Evolutionary conservation across 2,888 invertebrate genomes (phyloP).

Genomic region (Epicampocera succincta): DNA sequence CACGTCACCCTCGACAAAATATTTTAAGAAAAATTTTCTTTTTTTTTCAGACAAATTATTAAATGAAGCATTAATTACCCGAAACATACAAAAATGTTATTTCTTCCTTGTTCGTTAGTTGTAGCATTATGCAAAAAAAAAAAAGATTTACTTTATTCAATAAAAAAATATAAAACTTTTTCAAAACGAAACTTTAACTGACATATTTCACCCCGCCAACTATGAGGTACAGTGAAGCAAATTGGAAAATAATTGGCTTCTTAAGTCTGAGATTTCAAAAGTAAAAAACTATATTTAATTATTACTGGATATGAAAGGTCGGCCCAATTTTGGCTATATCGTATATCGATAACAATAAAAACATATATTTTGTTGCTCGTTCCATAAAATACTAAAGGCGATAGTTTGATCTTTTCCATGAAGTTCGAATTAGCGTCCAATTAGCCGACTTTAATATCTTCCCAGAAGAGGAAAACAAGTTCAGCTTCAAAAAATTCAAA

Average conservation of each 20-base stretch:
- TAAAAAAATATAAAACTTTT: slow-evolving; percentile 20
- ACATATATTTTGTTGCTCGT: too few species aligned
- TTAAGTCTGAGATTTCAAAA: neutral
- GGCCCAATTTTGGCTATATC: too few species aligned
- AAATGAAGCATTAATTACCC: slow-evolving; percentile 69
- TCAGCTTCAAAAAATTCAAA: too few species aligned
- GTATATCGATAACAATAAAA: too few species aligned
- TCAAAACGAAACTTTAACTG: slow-evolving; percentile 6
- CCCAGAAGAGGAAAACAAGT: too few species aligned
- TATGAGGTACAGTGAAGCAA: slow-evolving; percentile 6
- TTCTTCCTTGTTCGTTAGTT: slow-evolving; percentile 6
- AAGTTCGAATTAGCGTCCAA: too few species aligned
- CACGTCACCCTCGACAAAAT: slow-evolving; percentile 27
- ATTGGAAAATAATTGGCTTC: neutral
- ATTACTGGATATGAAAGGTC: too few species aligned
- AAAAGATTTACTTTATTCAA: slow-evolving; percentile 6
- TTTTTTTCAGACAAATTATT: slow-evolving; percentile 53
- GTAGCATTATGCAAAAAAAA: slow-evolving; percentile 17
- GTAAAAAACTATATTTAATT: neutral
- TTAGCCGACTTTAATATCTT: too few species aligned
- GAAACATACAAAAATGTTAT: slow-evolving; percentile 37
- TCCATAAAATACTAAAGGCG: too few species aligned
- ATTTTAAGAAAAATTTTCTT: slow-evolving; percentile 2
- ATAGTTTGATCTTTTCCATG: too few species aligned
- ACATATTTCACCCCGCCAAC: neutral